Percentiles rank a stretch among this genome's conserved stretches.
Evolutionary conservation across 2,797 vertebrate species (phyloP).

Genomic region (Fistularia tabacaria): DNA sequence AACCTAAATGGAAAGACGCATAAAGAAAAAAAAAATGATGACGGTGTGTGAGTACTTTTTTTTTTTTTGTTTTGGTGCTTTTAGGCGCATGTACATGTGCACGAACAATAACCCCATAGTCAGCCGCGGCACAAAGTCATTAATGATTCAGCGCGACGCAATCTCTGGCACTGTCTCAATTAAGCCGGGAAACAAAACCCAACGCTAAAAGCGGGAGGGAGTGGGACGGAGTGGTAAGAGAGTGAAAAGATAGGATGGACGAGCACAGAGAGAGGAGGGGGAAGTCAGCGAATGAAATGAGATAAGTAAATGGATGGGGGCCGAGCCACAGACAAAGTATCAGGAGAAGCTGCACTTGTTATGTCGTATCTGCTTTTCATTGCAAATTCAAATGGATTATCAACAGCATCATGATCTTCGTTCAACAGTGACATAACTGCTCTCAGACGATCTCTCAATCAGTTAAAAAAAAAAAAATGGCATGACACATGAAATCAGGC

Average conservation of each 20-base stretch:
- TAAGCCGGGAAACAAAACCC: constrained; percentile 47
- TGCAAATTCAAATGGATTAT: constrained; percentile 1
- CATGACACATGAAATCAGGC: neutral
- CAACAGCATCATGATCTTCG: constrained; percentile 6
- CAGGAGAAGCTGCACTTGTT: neutral
- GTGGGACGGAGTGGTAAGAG: constrained; percentile 22
- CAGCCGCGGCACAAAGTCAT: constrained; percentile 31
- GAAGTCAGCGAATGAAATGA: constrained; percentile 33
- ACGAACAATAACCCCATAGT: neutral
- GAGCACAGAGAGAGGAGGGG: constrained; percentile 38
- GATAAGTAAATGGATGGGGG: constrained; percentile 23
- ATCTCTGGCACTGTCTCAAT: constrained; percentile 36
- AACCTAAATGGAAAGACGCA: constrained; percentile 16
- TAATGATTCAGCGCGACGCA: constrained; percentile 46
- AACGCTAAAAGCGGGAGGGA: constrained; percentile 37
- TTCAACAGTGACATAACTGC: neutral
- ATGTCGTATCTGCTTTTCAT: neutral
- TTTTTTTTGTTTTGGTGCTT: constrained; percentile 2
- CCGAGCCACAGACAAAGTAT: constrained; percentile 5
- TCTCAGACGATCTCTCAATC: constrained; percentile 1
- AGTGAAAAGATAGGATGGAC: constrained; percentile 33
- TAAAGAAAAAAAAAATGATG: constrained; percentile 15
- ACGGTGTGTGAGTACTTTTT: no score
- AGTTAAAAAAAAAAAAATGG: neutral
- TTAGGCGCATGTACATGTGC: neutral